Evolutionary conservation across 2,888 invertebrate species (phyloP).

Genomic region (Metopia argyrocephala): DNA sequence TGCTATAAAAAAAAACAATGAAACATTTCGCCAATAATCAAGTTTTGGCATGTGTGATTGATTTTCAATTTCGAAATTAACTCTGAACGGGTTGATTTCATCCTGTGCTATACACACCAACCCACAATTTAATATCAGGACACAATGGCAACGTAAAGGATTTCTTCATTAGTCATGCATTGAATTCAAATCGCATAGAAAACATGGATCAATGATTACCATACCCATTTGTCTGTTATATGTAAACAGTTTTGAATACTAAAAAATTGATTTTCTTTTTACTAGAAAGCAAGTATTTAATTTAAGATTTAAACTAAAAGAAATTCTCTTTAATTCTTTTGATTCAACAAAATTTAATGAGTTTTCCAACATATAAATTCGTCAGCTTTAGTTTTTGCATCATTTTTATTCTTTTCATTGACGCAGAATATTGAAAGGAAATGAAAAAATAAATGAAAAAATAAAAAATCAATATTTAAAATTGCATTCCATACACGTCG

Average conservation of each 20-base stretch:
- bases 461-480: constrained; percentile 63
- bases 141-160: neutral
- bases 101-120: neutral
- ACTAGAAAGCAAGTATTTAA: neutral
- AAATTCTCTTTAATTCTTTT: constrained; percentile 12
- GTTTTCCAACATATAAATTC: neutral
- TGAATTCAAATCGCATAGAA: constrained; percentile 39
- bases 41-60: constrained; percentile 40
- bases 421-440: neutral
- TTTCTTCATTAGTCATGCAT: constrained; percentile 49
- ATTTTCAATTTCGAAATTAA: constrained; percentile 23
- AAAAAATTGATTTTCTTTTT: neutral
- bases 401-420: constrained; percentile 23
- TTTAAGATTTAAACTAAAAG: too few species aligned
- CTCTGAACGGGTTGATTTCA: neutral
- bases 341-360: constrained; percentile 15
- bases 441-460: constrained; percentile 28
- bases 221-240: neutral
- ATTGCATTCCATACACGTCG: constrained; percentile 65
- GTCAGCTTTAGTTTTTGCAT: constrained; percentile 14
- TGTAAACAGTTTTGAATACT: neutral
- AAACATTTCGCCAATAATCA: neutral
- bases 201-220: constrained; percentile 16
- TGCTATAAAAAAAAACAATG: too few species aligned
- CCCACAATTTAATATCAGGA: too few species aligned